phyloP scores from a whole-genome alignment of 2,113 vertebrate genomes.

The Felis catus region F.catus_Fca126_mat1.0 CM031418.1:39450001-39450500 shows the following conservation, averaged over 20 bases:
- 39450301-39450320: too few species aligned
- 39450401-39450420: neutral
- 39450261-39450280: neutral
- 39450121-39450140: fast-evolving
- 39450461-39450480: neutral
- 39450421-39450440: neutral
- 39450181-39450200: neutral
- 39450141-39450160: neutral
- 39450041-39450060: neutral
- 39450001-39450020: neutral
- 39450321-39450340: neutral
- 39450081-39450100: neutral
- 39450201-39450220: neutral
- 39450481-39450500: neutral
- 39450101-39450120: neutral
- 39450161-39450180: neutral
- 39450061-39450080: neutral
- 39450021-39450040: neutral
- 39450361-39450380: neutral
- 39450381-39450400: neutral
- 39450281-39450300: neutral
- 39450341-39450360: neutral
- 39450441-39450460: too few species aligned
- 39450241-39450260: neutral
- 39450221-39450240: neutral